phyloP scores from a whole-genome alignment of 2,797 vertebrate genomes.

The Pampus argenteus region DNA sequence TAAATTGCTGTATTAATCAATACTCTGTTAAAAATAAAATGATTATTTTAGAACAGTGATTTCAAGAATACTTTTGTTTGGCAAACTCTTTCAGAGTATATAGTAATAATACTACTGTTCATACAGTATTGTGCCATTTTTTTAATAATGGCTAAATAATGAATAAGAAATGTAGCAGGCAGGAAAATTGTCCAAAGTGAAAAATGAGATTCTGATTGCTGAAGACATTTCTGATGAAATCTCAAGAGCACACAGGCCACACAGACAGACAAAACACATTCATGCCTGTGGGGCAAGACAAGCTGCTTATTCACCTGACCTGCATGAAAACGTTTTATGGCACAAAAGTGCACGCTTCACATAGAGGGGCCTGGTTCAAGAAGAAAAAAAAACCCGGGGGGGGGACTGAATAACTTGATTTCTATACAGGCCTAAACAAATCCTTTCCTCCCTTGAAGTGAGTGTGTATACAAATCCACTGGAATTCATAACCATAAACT shows the following conservation, averaged over 20 bases:
- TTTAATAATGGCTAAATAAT: slow-evolving; percentile 37
- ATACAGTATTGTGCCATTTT: slow-evolving; percentile 58
- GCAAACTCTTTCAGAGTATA: slow-evolving; percentile 67
- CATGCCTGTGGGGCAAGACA: slow-evolving; percentile 21
- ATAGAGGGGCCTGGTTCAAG: slow-evolving; percentile 24
- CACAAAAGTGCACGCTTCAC: slow-evolving; percentile 21
- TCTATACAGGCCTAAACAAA: slow-evolving; percentile 26
- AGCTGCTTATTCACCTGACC: slow-evolving; percentile 34
- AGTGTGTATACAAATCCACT: slow-evolving; percentile 32
- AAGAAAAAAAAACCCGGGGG: slow-evolving; percentile 22
- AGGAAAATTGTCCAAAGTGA: slow-evolving; percentile 17
- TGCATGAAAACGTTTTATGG: slow-evolving; percentile 5
- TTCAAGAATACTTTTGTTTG: slow-evolving; percentile 66
- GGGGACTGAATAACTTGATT: slow-evolving; percentile 13
- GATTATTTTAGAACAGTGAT: slow-evolving; percentile 55
- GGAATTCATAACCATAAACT: slow-evolving; percentile 20
- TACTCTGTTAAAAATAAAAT: slow-evolving; percentile 54
- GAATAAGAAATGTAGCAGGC: slow-evolving; percentile 42
- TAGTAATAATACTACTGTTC: slow-evolving; percentile 68
- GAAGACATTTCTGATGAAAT: slow-evolving; percentile 13
- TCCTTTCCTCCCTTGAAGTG: slow-evolving; percentile 25
- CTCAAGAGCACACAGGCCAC: slow-evolving; percentile 6
- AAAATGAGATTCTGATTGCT: slow-evolving; percentile 24
- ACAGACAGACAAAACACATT: slow-evolving; percentile 25
- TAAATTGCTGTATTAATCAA: slow-evolving; percentile 60